Conservation (phyloP, 1,140 invertebrate genomes). For the Lordiphosa stackelbergi region DNA sequence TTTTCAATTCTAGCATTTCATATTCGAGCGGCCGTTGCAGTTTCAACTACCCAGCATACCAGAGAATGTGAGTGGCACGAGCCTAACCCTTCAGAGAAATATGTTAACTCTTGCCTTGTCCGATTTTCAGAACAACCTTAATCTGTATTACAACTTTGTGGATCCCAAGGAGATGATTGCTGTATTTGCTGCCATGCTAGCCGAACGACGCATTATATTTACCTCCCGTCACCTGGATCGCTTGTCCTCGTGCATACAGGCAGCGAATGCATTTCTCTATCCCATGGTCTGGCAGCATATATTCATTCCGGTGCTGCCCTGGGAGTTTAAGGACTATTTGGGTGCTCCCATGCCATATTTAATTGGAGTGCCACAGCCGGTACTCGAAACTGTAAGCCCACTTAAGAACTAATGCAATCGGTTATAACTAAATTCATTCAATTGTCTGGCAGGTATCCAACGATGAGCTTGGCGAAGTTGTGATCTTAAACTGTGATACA, state of each 20-base stretch:
- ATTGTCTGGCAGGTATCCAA: slow-evolving; percentile 82
- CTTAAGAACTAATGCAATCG: no score
- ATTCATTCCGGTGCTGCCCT: slow-evolving; percentile 95
- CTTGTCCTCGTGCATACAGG: slow-evolving; percentile 94
- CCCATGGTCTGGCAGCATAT: slow-evolving; percentile 99
- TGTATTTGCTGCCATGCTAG: slow-evolving; percentile 95
- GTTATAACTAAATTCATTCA: slow-evolving; percentile 24
- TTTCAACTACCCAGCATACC: slow-evolving; percentile 93
- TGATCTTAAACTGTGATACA: slow-evolving; percentile 92
- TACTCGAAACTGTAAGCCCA: slow-evolving; percentile 81
- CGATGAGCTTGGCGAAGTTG: slow-evolving; percentile 92
- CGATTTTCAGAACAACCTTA: slow-evolving; percentile 90
- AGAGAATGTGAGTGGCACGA: slow-evolving; percentile 86
- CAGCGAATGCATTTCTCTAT: slow-evolving; percentile 94
- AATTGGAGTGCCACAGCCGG: slow-evolving; percentile 91
- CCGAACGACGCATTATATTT: slow-evolving; percentile 94
- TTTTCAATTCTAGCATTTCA: slow-evolving; percentile 83
- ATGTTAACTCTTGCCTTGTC: no score
- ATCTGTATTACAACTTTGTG: slow-evolving; percentile 96
- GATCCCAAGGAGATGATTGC: slow-evolving; percentile 94
- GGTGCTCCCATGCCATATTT: slow-evolving; percentile 96
- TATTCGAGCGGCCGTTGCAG: slow-evolving; percentile 86
- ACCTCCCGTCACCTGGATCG: slow-evolving; percentile 91
- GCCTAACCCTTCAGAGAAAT: no score
- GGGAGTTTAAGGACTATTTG: slow-evolving; percentile 92